A percentile compares a stretch with the other conserved stretches of the same genome.
Evolutionary conservation across 2,888 invertebrate genomes (phyloP).

Genomic region (Dione juno): DNA sequence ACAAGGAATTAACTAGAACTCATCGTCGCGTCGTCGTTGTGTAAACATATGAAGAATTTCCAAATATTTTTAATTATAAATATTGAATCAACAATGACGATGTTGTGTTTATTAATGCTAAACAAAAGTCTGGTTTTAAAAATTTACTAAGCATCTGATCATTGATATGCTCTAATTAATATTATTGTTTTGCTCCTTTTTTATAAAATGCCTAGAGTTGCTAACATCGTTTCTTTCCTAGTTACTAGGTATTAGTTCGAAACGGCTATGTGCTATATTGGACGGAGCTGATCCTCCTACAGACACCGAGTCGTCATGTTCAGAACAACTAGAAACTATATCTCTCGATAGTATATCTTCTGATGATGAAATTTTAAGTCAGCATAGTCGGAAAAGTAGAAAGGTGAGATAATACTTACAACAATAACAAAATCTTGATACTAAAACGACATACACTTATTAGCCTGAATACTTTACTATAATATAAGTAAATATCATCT

Average conservation of each 20-base stretch:
- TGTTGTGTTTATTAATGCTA: too few relatives aligned
- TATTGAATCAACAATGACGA: too few relatives aligned
- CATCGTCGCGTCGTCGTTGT: too few relatives aligned
- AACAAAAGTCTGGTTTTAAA: too few relatives aligned
- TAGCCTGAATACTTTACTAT: too few relatives aligned
- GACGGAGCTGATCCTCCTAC: conserved; percentile 77
- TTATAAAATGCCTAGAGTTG: not conserved
- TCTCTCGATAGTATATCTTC: conserved; percentile 86
- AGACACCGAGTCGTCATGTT: conserved; percentile 75
- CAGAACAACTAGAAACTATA: conserved; percentile 78
- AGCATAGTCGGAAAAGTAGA: conserved; percentile 60
- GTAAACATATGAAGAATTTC: too few relatives aligned
- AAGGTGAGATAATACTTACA: conserved; percentile 54
- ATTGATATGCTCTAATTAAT: too few relatives aligned
- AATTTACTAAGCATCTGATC: too few relatives aligned
- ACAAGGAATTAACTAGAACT: too few relatives aligned
- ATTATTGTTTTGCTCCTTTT: not conserved
- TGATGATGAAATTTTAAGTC: conserved; percentile 71
- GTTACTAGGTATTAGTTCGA: conserved; percentile 84
- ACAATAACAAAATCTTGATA: not conserved
- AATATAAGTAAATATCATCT: too few relatives aligned
- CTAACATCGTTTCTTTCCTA: conserved; percentile 47
- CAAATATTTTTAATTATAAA: too few relatives aligned
- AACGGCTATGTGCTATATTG: conserved; percentile 82
- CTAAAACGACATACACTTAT: too few relatives aligned